phyloP scores from a whole-genome alignment of 2,113 vertebrate species.

The Centrocercus urophasianus region DNA sequence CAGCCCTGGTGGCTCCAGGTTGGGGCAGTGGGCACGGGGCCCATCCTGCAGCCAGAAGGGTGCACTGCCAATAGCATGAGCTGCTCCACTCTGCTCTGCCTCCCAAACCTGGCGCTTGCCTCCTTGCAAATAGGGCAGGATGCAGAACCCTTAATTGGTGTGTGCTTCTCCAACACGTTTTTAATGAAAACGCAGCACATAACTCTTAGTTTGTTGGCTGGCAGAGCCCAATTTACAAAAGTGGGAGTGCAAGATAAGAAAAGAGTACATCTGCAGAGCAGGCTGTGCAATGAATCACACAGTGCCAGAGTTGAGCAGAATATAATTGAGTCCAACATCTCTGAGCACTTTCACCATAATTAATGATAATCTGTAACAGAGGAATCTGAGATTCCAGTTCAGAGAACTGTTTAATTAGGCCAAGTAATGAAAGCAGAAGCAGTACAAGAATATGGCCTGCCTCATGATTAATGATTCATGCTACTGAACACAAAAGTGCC shows the following conservation, averaged over 20 bases:
- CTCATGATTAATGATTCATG: constrained; percentile 99
- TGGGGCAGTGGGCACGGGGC: background rate
- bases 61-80: background rate
- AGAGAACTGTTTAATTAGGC: constrained; percentile 99
- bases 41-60: background rate
- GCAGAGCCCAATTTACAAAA: constrained; percentile 99
- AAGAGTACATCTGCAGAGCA: constrained; percentile 94
- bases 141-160: constrained; percentile 98
- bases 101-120: constrained; percentile 78
- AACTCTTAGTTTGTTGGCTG: constrained; percentile 99
- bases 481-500: constrained; percentile 99
- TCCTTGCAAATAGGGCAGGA: constrained; percentile 88
- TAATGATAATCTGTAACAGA: constrained; percentile 99
- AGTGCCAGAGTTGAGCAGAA: constrained; percentile 99
- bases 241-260: constrained; percentile 99
- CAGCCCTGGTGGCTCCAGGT: no score
- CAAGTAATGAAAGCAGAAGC: constrained; percentile 99
- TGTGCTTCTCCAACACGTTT: constrained; percentile 97
- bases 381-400: constrained; percentile 99
- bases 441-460: constrained; percentile 99
- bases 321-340: constrained; percentile 99
- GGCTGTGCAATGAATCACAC: constrained; percentile 99
- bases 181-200: constrained; percentile 99
- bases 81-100: constrained; percentile 70
- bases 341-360: constrained; percentile 99